These are phyloP conservation scores for Chydorus sphaericus DNA, from an alignment of 2,888 invertebrate species.

Conservation along the genomic window DNA sequence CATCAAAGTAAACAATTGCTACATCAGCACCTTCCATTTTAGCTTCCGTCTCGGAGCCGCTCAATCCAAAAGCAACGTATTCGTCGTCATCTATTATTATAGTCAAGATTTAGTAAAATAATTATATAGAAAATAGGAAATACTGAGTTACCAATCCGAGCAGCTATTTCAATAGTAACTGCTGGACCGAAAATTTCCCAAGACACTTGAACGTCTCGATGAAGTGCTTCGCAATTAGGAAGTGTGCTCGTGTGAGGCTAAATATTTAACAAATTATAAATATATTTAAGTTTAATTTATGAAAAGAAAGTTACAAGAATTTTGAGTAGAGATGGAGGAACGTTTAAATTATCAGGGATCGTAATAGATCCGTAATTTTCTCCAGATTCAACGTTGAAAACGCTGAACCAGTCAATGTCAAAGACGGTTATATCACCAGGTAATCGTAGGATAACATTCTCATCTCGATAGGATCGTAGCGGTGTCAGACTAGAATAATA, in stretches of 20 bases:
- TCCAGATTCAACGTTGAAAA: slow-evolving; percentile 54
- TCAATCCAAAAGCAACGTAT: slow-evolving; percentile 79
- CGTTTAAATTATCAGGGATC: slow-evolving; percentile 64
- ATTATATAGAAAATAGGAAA: not conserved
- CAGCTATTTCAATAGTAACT: slow-evolving; percentile 69
- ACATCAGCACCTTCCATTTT: slow-evolving; percentile 77
- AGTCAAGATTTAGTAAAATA: slow-evolving; percentile 14
- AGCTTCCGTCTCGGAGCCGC: slow-evolving; percentile 51
- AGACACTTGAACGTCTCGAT: slow-evolving; percentile 63
- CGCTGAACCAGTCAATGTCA: slow-evolving; percentile 67
- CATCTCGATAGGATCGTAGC: slow-evolving; percentile 51
- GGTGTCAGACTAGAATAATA: slow-evolving; percentile 73
- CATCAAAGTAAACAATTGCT: slow-evolving; percentile 58
- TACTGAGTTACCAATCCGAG: slow-evolving; percentile 41
- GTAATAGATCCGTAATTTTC: slow-evolving; percentile 57
- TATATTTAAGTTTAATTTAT: not conserved
- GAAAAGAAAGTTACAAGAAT: slow-evolving; percentile 26
- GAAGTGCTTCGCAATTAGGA: slow-evolving; percentile 72
- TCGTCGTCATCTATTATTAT: slow-evolving; percentile 45
- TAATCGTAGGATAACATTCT: slow-evolving; percentile 55
- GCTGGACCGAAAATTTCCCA: slow-evolving; percentile 86
- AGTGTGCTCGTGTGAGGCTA: slow-evolving; percentile 46
- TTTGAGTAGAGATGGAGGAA: slow-evolving; percentile 67
- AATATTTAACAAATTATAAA: slow-evolving; percentile 11
- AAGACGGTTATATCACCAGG: slow-evolving; percentile 71